phyloP scores from a whole-genome alignment of 2,113 vertebrate species.

The Meleagris gallopavo region DNA sequence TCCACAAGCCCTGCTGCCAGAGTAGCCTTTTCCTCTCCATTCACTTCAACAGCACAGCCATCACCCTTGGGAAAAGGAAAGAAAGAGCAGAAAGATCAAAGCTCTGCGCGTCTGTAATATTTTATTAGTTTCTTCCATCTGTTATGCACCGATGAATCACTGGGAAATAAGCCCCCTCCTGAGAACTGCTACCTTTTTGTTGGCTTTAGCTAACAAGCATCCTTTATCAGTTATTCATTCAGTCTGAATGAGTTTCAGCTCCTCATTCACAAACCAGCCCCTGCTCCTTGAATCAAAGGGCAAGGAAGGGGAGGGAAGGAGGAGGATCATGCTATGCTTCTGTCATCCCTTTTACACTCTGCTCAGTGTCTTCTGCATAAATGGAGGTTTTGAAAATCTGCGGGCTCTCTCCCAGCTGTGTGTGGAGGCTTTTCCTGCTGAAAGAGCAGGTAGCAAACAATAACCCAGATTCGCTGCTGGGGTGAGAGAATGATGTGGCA shows the following conservation, averaged over 20 bases:
- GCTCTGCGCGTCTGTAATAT: slow-evolving; percentile 24
- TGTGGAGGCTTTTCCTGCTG: neutral
- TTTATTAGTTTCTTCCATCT: slow-evolving; percentile 65
- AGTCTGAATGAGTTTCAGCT: slow-evolving; percentile 16
- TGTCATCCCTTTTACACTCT: slow-evolving; percentile 15
- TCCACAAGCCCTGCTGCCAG: neutral
- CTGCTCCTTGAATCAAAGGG: slow-evolving; percentile 54
- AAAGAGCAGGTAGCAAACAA: slow-evolving; percentile 23
- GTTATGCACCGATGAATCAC: slow-evolving; percentile 12
- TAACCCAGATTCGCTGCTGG: neutral
- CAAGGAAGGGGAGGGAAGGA: slow-evolving; percentile 5
- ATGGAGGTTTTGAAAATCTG: slow-evolving; percentile 33
- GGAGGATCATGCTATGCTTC: slow-evolving; percentile 18
- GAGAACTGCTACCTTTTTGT: slow-evolving; percentile 32
- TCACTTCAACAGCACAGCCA: neutral
- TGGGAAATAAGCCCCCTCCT: slow-evolving; percentile 34
- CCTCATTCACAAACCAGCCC: slow-evolving; percentile 68
- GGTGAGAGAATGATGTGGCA: neutral
- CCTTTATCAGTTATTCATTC: slow-evolving; percentile 39
- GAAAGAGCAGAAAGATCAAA: slow-evolving; percentile 40
- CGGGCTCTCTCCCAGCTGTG: neutral
- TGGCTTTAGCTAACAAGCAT: neutral
- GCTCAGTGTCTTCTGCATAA: slow-evolving; percentile 38
- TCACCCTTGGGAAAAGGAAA: neutral
- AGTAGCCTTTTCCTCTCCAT: neutral